Conservation (phyloP, 2,888 invertebrate species). For the Slavum lentiscoides region DNA sequence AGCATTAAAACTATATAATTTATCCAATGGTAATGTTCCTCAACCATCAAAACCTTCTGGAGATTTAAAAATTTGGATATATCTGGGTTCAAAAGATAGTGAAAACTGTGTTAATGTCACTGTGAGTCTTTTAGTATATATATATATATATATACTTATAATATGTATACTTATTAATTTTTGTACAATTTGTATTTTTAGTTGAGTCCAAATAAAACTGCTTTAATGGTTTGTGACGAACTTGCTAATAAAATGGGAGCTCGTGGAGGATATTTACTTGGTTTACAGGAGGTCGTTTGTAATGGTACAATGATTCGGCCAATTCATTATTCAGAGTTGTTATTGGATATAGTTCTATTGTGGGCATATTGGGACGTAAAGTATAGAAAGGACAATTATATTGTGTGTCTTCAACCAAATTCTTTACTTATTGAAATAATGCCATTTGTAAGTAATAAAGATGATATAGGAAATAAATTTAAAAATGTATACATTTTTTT, state of each 20-base stretch:
- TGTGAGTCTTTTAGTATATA: constrained; percentile 61
- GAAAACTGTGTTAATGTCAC: constrained; percentile 66
- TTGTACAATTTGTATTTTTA: constrained; percentile 59
- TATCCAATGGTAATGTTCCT: constrained; percentile 63
- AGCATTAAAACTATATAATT: constrained; percentile 69
- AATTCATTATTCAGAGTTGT: constrained; percentile 75
- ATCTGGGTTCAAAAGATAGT: constrained; percentile 69
- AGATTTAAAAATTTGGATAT: constrained; percentile 79
- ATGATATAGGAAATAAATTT: neutral
- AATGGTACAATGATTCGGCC: constrained; percentile 74
- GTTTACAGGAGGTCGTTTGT: constrained; percentile 80
- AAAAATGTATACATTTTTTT: neutral
- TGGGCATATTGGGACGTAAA: constrained; percentile 89
- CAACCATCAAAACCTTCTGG: constrained; percentile 68
- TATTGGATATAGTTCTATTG: constrained; percentile 66
- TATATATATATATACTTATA: neutral
- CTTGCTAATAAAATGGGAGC: constrained; percentile 68
- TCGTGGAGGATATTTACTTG: constrained; percentile 69
- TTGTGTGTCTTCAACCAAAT: constrained; percentile 66
- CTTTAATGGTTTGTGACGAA: constrained; percentile 75
- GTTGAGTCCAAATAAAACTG: constrained; percentile 78
- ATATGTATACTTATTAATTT: neutral
- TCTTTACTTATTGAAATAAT: constrained; percentile 59
- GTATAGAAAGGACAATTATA: constrained; percentile 81
- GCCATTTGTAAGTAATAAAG: constrained; percentile 59